Evolutionary conservation across 2,888 invertebrate genomes (phyloP), one percentile per base, ranked within the genome.

Genomic region (Drosophila infuscata): DNA sequence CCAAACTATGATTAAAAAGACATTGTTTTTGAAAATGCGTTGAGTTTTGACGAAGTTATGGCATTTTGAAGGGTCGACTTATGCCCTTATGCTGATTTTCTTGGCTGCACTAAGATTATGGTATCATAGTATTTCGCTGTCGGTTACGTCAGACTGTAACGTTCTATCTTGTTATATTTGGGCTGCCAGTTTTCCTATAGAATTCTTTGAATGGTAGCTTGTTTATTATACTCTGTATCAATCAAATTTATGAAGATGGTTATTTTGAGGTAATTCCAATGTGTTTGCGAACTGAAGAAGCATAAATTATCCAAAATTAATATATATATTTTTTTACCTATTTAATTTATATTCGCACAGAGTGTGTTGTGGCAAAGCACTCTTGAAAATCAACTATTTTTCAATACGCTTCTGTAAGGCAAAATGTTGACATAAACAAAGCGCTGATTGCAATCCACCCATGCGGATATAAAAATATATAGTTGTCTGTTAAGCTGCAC

Each of bases 381-480:
- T 41, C 0, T 12, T 0, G 11, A 9, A 1, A 41, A 20, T 17
- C 2, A 15, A 32, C 46, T 65, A 29, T 56, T 52, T 36, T 43
- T 36, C 9, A 30, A 20, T 20, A 5, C 5, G 9, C 43, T 41
- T 57, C 30, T 59, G 38, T 46, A 38, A 38, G 30, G 9, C 51
- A 43, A 54, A 54, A 60, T 76, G 69, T 68, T 81, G 79, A 76
- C 68, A 67, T 67, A 61, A 58, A 87, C 73, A 84, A 84, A 82
- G 81, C 81, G 81, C 64, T 76, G 88, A 87, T 84, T 79, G 82
- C 74, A 68, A 38, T 20, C 41, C 65, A 49, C 53, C 58, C 38
- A 36, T 51, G 12, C 35, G 20, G n/a, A 43, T 43, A 12, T 43
- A 43, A 6, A 20, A 20, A 20, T 48, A 60, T 74, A 70, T 38